Percentiles rank a stretch among this genome's conserved stretches.
phyloP scores from a whole-genome alignment of 2,888 invertebrate genomes.

The Drosophila leonis region DNA sequence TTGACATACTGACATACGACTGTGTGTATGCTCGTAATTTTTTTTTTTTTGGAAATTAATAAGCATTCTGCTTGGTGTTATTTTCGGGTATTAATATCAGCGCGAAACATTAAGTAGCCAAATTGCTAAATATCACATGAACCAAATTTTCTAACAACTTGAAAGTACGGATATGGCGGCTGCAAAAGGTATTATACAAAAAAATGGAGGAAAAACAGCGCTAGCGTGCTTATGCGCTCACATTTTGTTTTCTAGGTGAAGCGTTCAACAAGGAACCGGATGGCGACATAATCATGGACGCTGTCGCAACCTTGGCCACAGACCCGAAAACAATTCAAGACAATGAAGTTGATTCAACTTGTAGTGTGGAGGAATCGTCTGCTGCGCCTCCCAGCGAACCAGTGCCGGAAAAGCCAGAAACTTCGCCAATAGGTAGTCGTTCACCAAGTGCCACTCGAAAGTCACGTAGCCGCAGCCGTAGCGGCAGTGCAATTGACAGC shows the following conservation, averaged over 20 bases:
- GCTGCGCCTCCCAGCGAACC: slow-evolving; percentile 4
- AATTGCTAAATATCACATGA: slow-evolving; percentile 13
- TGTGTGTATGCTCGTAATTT: slow-evolving; percentile 27
- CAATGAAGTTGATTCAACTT: slow-evolving; percentile 52
- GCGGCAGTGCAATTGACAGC: slow-evolving; percentile 38
- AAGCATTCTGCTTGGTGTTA: slow-evolving; percentile 22
- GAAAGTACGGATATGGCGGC: slow-evolving; percentile 35
- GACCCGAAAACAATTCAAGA: slow-evolving; percentile 39
- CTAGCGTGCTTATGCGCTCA: slow-evolving; percentile 39
- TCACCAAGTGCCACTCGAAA: slow-evolving; percentile 73
- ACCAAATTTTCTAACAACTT: slow-evolving; percentile 6
- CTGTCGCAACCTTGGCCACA: background rate
- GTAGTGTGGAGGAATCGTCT: slow-evolving; percentile 24
- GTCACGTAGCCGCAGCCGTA: slow-evolving; percentile 75
- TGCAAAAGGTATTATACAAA: slow-evolving; percentile 46
- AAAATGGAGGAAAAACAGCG: slow-evolving; percentile 15
- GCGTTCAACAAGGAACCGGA: slow-evolving; percentile 25
- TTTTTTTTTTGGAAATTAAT: slow-evolving; percentile 31
- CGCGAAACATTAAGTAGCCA: background rate
- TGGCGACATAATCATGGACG: slow-evolving; percentile 18
- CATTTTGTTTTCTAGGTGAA: slow-evolving; percentile 36
- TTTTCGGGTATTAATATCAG: slow-evolving; percentile 2
- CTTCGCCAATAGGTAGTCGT: slow-evolving; percentile 34
- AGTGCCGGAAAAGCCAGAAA: slow-evolving; percentile 16
- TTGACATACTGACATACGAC: slow-evolving; percentile 16